phyloP scores from a whole-genome alignment of 2,797 vertebrate genomes.

The Helarctos malayanus region DNA sequence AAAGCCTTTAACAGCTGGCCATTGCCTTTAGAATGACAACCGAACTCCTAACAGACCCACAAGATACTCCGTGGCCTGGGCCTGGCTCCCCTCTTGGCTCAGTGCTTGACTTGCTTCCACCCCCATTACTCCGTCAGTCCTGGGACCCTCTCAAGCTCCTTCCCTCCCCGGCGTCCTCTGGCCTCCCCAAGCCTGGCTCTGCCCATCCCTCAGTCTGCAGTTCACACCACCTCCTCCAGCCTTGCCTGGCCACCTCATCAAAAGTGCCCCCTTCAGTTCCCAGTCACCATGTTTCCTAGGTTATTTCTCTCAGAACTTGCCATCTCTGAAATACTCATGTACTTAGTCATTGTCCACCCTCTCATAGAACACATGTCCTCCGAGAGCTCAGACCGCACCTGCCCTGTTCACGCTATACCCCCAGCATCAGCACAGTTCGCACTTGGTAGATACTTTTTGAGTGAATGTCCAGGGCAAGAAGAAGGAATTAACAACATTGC shows the following conservation, averaged over 20 bases:
- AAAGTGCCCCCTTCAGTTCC: not conserved
- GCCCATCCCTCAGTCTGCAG: rapidly evolving
- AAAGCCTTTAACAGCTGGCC: not conserved
- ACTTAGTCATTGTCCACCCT: not conserved
- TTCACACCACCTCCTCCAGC: not conserved
- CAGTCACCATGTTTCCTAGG: not conserved
- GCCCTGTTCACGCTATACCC: not conserved
- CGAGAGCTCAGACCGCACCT: not conserved
- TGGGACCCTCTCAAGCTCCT: not conserved
- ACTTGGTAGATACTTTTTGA: not conserved
- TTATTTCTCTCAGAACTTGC: not conserved
- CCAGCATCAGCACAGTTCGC: not conserved
- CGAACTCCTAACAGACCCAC: not conserved
- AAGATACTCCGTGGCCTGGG: not conserved
- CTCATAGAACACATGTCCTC: not conserved
- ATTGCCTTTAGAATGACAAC: not conserved
- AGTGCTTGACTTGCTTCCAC: not conserved
- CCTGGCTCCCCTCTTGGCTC: not conserved
- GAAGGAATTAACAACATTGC: not conserved
- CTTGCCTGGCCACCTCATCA: not conserved
- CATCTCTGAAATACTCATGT: not conserved
- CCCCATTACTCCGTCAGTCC: too few relatives aligned
- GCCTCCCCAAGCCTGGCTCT: not conserved
- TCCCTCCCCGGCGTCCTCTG: not conserved
- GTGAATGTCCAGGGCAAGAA: not conserved